Conservation (phyloP, 2,888 invertebrate genomes). For the Morpho deidamia region DNA sequence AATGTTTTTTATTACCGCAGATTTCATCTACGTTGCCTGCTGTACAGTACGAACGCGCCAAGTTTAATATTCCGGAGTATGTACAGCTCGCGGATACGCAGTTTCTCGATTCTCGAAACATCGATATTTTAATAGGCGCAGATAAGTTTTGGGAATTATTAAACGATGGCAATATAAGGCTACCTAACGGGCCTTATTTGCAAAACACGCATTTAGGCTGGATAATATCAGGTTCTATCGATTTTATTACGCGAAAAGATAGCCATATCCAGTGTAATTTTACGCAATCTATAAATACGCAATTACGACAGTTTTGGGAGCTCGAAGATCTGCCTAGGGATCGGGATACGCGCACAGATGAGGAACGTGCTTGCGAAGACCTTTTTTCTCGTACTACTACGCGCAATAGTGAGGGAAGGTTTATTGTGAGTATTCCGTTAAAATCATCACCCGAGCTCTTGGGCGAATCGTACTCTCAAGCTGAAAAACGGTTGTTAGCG, state of each 20-base stretch:
- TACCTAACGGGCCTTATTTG: slow-evolving; percentile 10
- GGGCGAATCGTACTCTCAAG: slow-evolving; percentile 19
- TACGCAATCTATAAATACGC: slow-evolving; percentile 12
- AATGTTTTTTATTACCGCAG: neutral
- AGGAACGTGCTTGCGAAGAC: slow-evolving; percentile 13
- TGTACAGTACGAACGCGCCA: neutral
- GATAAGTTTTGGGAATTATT: neutral
- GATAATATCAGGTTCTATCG: slow-evolving; percentile 25
- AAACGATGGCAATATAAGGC: neutral
- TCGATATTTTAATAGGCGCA: neutral
- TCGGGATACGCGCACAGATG: neutral
- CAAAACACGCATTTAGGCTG: slow-evolving; percentile 27
- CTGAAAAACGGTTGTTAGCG: slow-evolving; percentile 17
- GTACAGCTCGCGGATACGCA: neutral
- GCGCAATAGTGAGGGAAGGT: slow-evolving; percentile 14
- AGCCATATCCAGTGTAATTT: slow-evolving; percentile 19
- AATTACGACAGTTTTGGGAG: slow-evolving; percentile 26
- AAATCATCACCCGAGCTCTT: slow-evolving; percentile 10
- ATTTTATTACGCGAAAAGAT: neutral
- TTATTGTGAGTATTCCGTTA: slow-evolving; percentile 11
- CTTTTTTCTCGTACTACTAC: slow-evolving; percentile 7
- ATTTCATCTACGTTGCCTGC: neutral
- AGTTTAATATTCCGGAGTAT: neutral
- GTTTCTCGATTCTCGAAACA: neutral
- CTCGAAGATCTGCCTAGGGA: slow-evolving; percentile 14